A percentile compares a stretch with the other conserved stretches of the same genome.
Evolutionary conservation across 2,113 vertebrate species (phyloP).

Genomic region (Gadus chalcogrammus): DNA sequence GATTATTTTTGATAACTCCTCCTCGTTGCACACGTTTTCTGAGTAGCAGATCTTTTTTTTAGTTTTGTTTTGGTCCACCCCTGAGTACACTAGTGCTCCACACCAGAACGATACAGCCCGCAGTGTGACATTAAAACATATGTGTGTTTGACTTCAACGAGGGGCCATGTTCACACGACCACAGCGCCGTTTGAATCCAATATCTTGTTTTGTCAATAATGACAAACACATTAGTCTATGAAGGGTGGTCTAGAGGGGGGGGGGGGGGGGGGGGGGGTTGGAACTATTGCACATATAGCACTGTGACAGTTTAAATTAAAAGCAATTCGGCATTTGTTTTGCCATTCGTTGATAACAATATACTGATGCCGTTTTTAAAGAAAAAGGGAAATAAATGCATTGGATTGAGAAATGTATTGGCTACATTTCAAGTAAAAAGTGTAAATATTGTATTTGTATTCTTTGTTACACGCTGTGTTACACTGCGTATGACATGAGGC

Average conservation of each 20-base stretch:
- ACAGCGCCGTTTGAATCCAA: slow-evolving; percentile 8
- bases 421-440: neutral
- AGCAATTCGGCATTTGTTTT: slow-evolving; percentile 22
- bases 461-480: neutral
- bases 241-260: slow-evolving; percentile 32
- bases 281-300: slow-evolving; percentile 48
- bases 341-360: slow-evolving; percentile 15
- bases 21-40: slow-evolving; percentile 28
- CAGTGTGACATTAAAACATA: slow-evolving; percentile 36
- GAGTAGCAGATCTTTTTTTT: slow-evolving; percentile 17
- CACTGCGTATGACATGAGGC: neutral
- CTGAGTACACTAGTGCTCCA: slow-evolving; percentile 16
- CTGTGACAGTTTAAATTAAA: slow-evolving; percentile 33
- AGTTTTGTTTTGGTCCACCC: neutral
- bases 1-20: slow-evolving; percentile 59
- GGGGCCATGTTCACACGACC: slow-evolving; percentile 15
- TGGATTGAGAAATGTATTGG: neutral
- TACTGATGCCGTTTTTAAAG: slow-evolving; percentile 16
- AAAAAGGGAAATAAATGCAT: slow-evolving; percentile 14
- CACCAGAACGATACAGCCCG: slow-evolving; percentile 21
- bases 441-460: neutral
- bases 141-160: slow-evolving; percentile 40
- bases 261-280: slow-evolving; percentile 24
- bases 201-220: no score
- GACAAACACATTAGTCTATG: slow-evolving; percentile 23